Percentiles rank a stretch among this genome's conserved stretches.
phyloP scores from a whole-genome alignment of 2,888 invertebrate genomes.

The Drosophila gaucha region DNA sequence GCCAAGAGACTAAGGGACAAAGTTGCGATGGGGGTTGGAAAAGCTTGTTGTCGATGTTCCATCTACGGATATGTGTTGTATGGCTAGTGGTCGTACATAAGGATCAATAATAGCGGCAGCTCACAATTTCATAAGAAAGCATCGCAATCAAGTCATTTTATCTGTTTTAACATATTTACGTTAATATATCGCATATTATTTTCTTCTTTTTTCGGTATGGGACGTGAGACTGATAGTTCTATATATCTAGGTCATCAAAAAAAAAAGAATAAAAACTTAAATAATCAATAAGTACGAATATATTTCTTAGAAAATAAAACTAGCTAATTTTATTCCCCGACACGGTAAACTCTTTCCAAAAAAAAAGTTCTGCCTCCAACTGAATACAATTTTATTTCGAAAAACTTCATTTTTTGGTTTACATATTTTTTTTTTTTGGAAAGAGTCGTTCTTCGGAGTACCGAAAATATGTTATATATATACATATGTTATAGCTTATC shows the following conservation, averaged over 20 bases:
- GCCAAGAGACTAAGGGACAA: not conserved
- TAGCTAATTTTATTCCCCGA: constrained; percentile 64
- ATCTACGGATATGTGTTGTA: no score
- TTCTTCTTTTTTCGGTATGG: constrained; percentile 64
- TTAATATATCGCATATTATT: constrained; percentile 43
- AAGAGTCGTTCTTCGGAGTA: constrained; percentile 53
- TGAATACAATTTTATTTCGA: constrained; percentile 2
- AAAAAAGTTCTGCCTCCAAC: not conserved
- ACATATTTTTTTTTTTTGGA: constrained; percentile 28
- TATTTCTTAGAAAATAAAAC: constrained; percentile 47
- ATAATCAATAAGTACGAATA: constrained; percentile 40
- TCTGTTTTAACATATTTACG: constrained; percentile 21
- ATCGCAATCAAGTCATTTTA: constrained; percentile 32
- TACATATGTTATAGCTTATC: constrained; percentile 29
- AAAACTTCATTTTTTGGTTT: not conserved
- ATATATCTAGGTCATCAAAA: constrained; percentile 73
- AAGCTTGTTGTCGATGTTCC: no score
- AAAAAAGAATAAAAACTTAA: constrained; percentile 18
- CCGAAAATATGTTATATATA: constrained; percentile 24
- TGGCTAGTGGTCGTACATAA: constrained; percentile 5
- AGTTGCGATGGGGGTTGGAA: no score
- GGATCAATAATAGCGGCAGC: not conserved
- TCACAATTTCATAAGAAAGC: constrained; percentile 1
- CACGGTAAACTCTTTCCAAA: constrained; percentile 26
- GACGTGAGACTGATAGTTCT: constrained; percentile 83